phyloP scores from a whole-genome alignment of 2,888 invertebrate genomes.

The Mamestra brassicae region DNA sequence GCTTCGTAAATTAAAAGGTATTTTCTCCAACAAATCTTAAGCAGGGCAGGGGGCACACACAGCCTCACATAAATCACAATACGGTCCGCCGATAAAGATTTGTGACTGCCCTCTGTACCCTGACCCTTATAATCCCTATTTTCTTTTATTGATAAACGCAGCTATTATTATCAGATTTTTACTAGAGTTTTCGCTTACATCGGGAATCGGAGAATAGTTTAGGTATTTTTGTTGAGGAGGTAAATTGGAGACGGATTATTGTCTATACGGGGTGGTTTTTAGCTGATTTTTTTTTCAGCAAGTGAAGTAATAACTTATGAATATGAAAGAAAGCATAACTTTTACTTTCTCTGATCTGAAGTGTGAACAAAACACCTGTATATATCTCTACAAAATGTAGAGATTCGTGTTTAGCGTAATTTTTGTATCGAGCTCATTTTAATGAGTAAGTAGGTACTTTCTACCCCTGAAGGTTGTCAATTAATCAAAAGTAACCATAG shows the following conservation, averaged over 20 bases:
- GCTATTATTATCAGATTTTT: constrained; percentile 67
- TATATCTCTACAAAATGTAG: too few relatives aligned
- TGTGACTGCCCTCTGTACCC: constrained; percentile 71
- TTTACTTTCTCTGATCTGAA: too few relatives aligned
- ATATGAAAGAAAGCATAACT: too few relatives aligned
- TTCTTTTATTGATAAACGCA: constrained; percentile 74
- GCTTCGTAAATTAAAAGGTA: constrained; percentile 56
- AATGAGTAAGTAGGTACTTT: background rate
- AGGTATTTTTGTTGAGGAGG: background rate
- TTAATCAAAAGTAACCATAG: background rate
- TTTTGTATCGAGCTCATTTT: background rate
- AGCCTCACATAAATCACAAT: constrained; percentile 64
- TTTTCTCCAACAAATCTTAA: constrained; percentile 56
- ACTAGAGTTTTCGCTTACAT: constrained; percentile 58
- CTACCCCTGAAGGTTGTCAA: background rate
- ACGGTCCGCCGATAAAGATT: constrained; percentile 76
- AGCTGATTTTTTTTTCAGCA: too few relatives aligned
- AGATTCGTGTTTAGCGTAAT: too few relatives aligned
- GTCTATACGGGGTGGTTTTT: background rate
- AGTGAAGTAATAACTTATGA: too few relatives aligned
- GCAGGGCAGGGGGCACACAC: constrained; percentile 53
- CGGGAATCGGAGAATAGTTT: constrained; percentile 22
- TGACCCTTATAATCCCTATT: constrained; percentile 73
- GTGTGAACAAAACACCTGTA: too few relatives aligned
- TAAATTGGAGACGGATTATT: background rate